Evolutionary conservation across 2,113 vertebrate genomes (phyloP), one percentile per base, ranked within the genome.

Genomic region (Atherinomorus stipes): DNA sequence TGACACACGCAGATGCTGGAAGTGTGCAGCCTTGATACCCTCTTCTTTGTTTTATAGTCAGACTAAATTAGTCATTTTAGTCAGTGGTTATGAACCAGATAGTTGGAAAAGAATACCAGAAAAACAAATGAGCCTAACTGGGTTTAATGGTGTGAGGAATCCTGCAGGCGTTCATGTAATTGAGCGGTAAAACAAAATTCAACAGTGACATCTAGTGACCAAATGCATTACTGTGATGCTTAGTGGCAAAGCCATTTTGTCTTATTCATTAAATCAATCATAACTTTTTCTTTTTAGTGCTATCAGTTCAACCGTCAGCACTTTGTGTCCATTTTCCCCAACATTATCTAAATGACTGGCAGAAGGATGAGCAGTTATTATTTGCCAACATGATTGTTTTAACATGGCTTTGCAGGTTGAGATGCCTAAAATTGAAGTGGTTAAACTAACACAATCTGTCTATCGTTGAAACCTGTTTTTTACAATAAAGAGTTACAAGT

Each of bases 161-260:
- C 2, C 12, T 18, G 38, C 11, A 4, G 45, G 9, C 4, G 0
- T 31, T 34, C 31, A 34, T 59, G 0, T 13, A 28, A 31, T 12
- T 8, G 5, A 58, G 44, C 1, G 15, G 1, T n/a, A 22, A 53
- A 60, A 34, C 49, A 54, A 44, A 68, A 42, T 75, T 74, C 73
- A 78, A 23, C 59, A 89, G 85, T 79, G 88, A 78, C 88, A 87
- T 71, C 90, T 52, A 80, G 79, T 86, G 90, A 76, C 10, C 61
- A 47, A 42, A 2, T 34, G 25, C 23, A 11, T 19, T 7, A 73
- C 15, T 59, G 22, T 13, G 7, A 19, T 28, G 21, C 38, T 54
- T 15, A 44, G 16, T 22, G 50, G 21, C n/a, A 47, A 47, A 42
- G 18, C 22, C 10, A 7, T 37, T 69, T 37, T 19, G 16, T 31